Percentiles rank a stretch among this genome's conserved stretches.
phyloP scores from a whole-genome alignment of 2,797 vertebrate species.

The Brotula barbata region DNA sequence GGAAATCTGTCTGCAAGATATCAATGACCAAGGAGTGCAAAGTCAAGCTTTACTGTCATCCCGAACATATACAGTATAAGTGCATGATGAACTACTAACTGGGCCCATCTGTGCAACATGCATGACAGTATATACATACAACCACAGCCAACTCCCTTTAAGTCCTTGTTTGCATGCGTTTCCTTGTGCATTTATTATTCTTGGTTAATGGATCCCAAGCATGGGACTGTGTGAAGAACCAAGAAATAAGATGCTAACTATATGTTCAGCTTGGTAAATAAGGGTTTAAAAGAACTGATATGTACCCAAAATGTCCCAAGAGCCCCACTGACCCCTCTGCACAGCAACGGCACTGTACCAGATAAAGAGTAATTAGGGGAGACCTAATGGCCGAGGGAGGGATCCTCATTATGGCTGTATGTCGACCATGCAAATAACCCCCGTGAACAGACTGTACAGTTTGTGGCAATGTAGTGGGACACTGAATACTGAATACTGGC shows the following conservation, averaged over 20 bases:
- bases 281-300: constrained; percentile 18
- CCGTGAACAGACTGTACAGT: constrained; percentile 30
- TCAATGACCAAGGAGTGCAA: no score
- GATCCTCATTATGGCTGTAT: constrained; percentile 61
- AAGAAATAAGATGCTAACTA: background rate
- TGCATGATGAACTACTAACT: no score
- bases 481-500: background rate
- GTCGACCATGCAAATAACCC: constrained; percentile 57
- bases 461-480: background rate
- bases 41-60: no score
- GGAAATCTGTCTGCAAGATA: constrained; percentile 20
- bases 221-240: background rate
- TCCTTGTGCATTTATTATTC: background rate
- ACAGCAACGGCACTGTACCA: constrained; percentile 29
- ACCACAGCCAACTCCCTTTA: background rate
- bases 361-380: constrained; percentile 66
- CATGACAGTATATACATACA: no score
- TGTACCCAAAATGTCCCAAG: constrained; percentile 47
- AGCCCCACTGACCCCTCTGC: constrained; percentile 22
- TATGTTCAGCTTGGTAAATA: background rate
- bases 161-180: background rate
- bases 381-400: constrained; percentile 60
- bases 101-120: no score
- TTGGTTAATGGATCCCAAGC: background rate
- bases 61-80: no score